Conservation (phyloP, 2,113 vertebrate species). For the western clawed frog (Xenopus tropicalis) region UCB_Xtro_10.0 CM004445.2:93960001-93960500, state of each 20-base stretch:
- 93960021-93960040: no score
- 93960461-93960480: slow-evolving; percentile 62
- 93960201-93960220: slow-evolving; percentile 83
- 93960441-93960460: slow-evolving; percentile 75
- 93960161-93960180: slow-evolving; percentile 93
- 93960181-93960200: slow-evolving; percentile 82
- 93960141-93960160: slow-evolving; percentile 73
- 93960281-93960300: background rate
- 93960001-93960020: no score
- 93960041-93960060: no score
- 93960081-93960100: background rate
- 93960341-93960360: slow-evolving; percentile 87
- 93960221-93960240: slow-evolving; percentile 65
- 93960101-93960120: slow-evolving; percentile 88
- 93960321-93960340: slow-evolving; percentile 87
- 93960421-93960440: slow-evolving; percentile 70
- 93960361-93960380: slow-evolving; percentile 91
- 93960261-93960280: background rate
- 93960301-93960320: background rate
- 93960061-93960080: no score
- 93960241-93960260: background rate
- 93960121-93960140: slow-evolving; percentile 60
- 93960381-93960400: slow-evolving; percentile 86
- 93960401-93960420: slow-evolving; percentile 76
- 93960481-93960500: accelerated